Evolutionary conservation across 2,888 invertebrate species (phyloP), one percentile per base, ranked within the genome.

Genomic region (Linhomoeus sp.): DNA sequence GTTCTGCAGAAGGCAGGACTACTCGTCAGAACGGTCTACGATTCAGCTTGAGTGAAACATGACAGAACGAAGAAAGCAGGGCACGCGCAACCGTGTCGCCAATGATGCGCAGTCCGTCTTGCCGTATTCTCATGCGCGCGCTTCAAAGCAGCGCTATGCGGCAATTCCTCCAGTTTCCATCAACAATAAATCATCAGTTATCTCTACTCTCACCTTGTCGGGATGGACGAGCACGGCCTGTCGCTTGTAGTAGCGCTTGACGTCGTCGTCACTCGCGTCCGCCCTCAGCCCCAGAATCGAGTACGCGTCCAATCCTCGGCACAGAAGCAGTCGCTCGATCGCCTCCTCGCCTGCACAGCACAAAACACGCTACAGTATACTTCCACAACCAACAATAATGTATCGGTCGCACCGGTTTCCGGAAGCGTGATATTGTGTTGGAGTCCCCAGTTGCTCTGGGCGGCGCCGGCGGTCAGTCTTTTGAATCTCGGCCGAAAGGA

Each of bases 141-240:
- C n/a, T n/a, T n/a, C n/a, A n/a, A n/a, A n/a, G n/a, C n/a, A n/a
- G n/a, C n/a, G n/a, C n/a, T n/a, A n/a, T n/a, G n/a, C n/a, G n/a
- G n/a, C n/a, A n/a, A n/a, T n/a, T n/a, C n/a, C n/a, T n/a, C n/a
- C n/a, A n/a, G n/a, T n/a, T n/a, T n/a, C n/a, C n/a, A n/a, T n/a
- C n/a, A n/a, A n/a, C n/a, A n/a, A n/a, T n/a, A n/a, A n/a, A n/a
- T n/a, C n/a, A n/a, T n/a, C n/a, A n/a, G n/a, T n/a, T n/a, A n/a
- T n/a, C n/a, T n/a, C n/a, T n/a, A n/a, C n/a, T n/a, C n/a, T n/a
- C n/a, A 66, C 67, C 61, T 90, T 90, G 65, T 90, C 88, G 0
- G 90, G 90, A 70, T 90, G 90, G 36, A 90, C 88, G 37, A 90
- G 73, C 59, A 88, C 81, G 12, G 87, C 88, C 67, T 88, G 87